Evolutionary conservation across 2,113 vertebrate genomes (phyloP).

Genomic region (Raja brachyura): DNA sequence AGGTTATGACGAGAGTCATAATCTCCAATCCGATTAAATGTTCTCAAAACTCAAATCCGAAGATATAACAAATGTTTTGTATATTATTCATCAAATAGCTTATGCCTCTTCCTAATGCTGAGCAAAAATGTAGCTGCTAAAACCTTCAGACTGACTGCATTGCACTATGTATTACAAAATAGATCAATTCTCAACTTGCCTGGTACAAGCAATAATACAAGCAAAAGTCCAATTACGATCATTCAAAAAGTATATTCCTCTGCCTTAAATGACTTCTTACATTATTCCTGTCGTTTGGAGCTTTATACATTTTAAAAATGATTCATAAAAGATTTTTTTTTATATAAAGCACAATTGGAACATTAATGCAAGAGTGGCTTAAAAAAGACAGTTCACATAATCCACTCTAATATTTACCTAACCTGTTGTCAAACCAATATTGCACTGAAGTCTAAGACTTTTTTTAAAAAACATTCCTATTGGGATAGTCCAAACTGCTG

Average conservation of each 20-base stretch:
- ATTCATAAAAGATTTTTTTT: background rate
- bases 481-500: no score
- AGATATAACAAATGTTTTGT: background rate
- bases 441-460: background rate
- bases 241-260: background rate
- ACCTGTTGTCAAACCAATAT: background rate
- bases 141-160: background rate
- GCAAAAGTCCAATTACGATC: background rate
- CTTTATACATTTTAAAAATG: background rate
- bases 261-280: background rate
- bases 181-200: background rate
- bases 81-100: background rate
- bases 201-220: background rate
- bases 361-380: no score
- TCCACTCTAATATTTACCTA: background rate
- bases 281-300: background rate
- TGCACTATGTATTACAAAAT: background rate
- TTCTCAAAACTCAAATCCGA: background rate
- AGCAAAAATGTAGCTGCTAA: background rate
- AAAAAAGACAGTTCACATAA: background rate
- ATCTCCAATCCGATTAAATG: no score
- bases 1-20: no score
- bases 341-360: no score
- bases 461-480: no score
- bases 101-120: background rate